A percentile compares a stretch with the other conserved stretches of the same genome.
Evolutionary conservation across 2,888 invertebrate species (phyloP).

Genomic region (Scaptomyza cyrtandrae): DNA sequence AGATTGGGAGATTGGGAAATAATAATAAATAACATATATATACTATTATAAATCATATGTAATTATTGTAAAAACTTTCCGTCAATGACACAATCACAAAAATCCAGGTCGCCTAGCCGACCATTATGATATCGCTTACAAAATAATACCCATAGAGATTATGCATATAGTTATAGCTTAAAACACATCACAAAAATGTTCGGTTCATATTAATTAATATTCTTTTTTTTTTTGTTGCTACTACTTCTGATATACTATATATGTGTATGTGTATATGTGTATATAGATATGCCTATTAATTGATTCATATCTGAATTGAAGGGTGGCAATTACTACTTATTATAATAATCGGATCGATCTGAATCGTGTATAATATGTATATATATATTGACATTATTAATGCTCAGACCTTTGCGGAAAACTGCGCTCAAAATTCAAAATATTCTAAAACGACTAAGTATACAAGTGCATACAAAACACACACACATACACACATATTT

Average conservation of each 20-base stretch:
- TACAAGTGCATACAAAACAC: constrained; percentile 32
- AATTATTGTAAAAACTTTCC: constrained; percentile 15
- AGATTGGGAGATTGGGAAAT: neutral
- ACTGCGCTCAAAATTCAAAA: constrained; percentile 24
- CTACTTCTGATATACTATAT: constrained; percentile 23
- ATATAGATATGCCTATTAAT: constrained; percentile 29
- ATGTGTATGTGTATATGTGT: constrained; percentile 4
- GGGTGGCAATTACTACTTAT: constrained; percentile 11
- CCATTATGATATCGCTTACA: constrained; percentile 43
- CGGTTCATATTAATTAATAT: constrained; percentile 38
- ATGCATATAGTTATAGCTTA: constrained; percentile 56
- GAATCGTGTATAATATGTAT: constrained; percentile 21
- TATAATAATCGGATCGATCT: constrained; percentile 26
- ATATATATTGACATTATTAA: constrained; percentile 34
- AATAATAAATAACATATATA: constrained; percentile 12
- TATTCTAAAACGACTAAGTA: constrained; percentile 7
- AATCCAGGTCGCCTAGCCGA: constrained; percentile 57
- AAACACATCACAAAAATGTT: constrained; percentile 66
- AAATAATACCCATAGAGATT: constrained; percentile 74
- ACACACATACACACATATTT: neutral
- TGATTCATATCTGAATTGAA: constrained; percentile 20
- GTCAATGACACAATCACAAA: constrained; percentile 66
- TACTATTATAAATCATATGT: constrained; percentile 17
- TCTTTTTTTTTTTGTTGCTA: constrained; percentile 36
- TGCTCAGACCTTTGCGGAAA: constrained; percentile 53